These are phyloP conservation scores for Hassar affinis DNA, from an alignment of 2,113 vertebrate genomes.

Conservation along the genomic window DNA sequence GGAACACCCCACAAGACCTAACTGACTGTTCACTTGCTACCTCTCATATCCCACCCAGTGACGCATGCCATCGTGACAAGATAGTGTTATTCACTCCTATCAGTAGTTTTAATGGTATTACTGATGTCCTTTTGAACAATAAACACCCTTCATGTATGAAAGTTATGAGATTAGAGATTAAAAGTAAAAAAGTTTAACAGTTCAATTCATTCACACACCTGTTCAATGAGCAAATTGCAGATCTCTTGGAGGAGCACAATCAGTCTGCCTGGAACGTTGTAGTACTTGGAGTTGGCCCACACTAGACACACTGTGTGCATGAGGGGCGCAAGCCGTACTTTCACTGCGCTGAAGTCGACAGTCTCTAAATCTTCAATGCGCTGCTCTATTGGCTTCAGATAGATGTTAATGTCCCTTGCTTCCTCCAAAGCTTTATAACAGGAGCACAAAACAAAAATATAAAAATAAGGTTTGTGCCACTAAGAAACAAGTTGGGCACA, in stretches of 20 bases:
- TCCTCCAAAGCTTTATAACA: slow-evolving; percentile 78
- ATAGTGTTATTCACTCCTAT: no score
- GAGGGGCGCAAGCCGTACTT: slow-evolving; percentile 71
- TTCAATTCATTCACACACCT: slow-evolving; percentile 69
- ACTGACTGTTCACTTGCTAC: no score
- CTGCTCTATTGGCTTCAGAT: slow-evolving; percentile 76
- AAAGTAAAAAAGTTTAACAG: not conserved
- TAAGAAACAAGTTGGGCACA: not conserved
- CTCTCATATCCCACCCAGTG: no score
- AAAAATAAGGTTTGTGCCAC: not conserved
- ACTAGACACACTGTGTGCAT: slow-evolving; percentile 85
- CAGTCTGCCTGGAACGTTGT: slow-evolving; percentile 73
- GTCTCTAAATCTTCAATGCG: slow-evolving; percentile 77
- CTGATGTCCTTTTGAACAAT: not conserved
- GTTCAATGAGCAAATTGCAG: slow-evolving; percentile 88
- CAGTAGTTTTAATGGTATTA: no score
- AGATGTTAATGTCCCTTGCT: slow-evolving; percentile 77
- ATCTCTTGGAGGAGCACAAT: slow-evolving; percentile 85
- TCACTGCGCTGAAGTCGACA: slow-evolving; percentile 76
- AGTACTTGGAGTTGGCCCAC: slow-evolving; percentile 82
- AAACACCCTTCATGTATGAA: not conserved
- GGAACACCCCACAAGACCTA: no score
- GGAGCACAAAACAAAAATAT: not conserved
- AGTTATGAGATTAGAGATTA: not conserved
- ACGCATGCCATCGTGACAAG: no score